Evolutionary conservation across 2,113 vertebrate species (phyloP), one percentile per base, ranked within the genome.

Genomic region (Petaurus breviceps): DNA sequence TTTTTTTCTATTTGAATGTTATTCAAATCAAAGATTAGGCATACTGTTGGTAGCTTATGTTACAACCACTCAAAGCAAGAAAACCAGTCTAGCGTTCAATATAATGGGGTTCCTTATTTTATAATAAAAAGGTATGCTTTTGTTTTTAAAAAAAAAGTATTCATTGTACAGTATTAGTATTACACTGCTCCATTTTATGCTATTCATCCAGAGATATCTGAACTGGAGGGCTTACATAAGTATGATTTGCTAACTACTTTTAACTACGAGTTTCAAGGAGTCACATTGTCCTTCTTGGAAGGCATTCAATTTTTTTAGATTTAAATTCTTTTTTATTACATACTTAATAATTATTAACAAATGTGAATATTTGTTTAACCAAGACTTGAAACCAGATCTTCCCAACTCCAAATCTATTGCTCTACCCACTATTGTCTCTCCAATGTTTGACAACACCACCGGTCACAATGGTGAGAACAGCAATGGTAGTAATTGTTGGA

Each of bases 1-100:
- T 3, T 91, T 77, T 57, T 94, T 92, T 84, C 84, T 93, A 91
- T 95, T 90, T 96, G 91, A 93, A 68, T 95, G 94, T 94, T 97
- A 96, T 92, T 97, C 91, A 96, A 90, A 95, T 96, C 94, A 84
- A 95, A 61, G 94, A 94, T 94, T 97, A 94, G 28, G 77, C 95
- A 47, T 68, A 47, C 10, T 91, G 57, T 92, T n/a, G 37, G 91
- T 50, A 96, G 94, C 61, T 97, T 93, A 91, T 8, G 4, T 95
- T 90, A 94, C 95, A 68, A 50, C 53, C 94, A 96, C 91, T 50
- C 94, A 96, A 97, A 54, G 68, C 94, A 97, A 96, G 95, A 94
- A 93, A 96, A 96, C 53, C 90, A 92, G 95, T 23, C 92, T 57
- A 68, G 47, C 57, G 25, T 97, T 95, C 94, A 95, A 50, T 94